These are phyloP conservation scores for Drosophila obscura DNA, from an alignment of 1,140 invertebrate genomes.

Conservation along the genomic window DNA sequence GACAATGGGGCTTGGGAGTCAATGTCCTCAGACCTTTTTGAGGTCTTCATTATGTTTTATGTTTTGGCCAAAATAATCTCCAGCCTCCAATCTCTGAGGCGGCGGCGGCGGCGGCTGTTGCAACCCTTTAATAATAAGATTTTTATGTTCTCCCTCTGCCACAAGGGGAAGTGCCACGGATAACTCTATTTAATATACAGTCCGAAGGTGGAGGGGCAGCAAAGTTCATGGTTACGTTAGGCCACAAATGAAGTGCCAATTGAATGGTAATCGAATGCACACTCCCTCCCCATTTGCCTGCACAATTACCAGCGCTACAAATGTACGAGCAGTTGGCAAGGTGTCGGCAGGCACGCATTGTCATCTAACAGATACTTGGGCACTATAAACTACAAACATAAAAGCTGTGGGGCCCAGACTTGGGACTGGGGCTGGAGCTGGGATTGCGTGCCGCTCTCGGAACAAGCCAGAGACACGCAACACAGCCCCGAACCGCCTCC, in stretches of 20 bases:
- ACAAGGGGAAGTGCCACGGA: constrained; percentile 13
- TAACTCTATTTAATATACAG: constrained; percentile 69
- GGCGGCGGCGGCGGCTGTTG: constrained; percentile 23
- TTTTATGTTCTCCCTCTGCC: constrained; percentile 45
- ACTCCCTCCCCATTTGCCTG: constrained; percentile 17
- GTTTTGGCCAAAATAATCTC: constrained; percentile 26
- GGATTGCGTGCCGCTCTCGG: constrained; percentile 58
- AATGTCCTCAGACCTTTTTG: constrained; percentile 43
- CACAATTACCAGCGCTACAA: constrained; percentile 67
- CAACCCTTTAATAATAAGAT: constrained; percentile 72
- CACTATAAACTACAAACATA: not conserved
- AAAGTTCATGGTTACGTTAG: constrained; percentile 60
- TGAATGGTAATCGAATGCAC: constrained; percentile 41
- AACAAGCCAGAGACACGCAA: constrained; percentile 73
- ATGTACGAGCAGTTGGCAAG: constrained; percentile 41
- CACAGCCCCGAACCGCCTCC: constrained; percentile 38
- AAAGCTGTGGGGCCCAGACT: not conserved
- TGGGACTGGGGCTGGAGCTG: constrained; percentile 10
- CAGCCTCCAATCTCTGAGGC: constrained; percentile 38
- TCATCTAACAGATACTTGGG: constrained; percentile 68
- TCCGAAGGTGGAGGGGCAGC: constrained; percentile 5
- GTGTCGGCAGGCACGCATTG: constrained; percentile 75
- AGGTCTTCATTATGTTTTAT: constrained; percentile 52
- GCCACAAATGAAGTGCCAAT: constrained; percentile 71
- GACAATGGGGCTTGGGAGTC: constrained; percentile 26